Percentiles rank a stretch among this genome's conserved stretches.
phyloP scores from a whole-genome alignment of 1,140 invertebrate genomes.

The Tetramorium alpestre region DNA sequence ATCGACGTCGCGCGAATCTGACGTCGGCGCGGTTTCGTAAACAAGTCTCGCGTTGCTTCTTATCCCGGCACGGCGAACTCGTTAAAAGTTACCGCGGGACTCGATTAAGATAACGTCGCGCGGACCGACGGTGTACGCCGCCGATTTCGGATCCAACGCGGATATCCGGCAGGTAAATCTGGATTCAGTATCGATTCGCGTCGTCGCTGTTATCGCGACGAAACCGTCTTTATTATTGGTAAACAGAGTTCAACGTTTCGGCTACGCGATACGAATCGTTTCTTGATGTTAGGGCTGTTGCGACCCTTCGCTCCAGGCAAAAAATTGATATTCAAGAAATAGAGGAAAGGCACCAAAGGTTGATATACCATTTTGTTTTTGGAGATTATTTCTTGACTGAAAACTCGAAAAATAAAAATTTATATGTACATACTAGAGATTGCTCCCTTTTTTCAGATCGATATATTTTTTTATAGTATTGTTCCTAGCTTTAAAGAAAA shows the following conservation, averaged over 20 bases:
- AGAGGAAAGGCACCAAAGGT: too few relatives aligned
- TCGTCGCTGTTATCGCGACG: conserved; percentile 1
- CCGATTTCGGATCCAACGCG: neutral
- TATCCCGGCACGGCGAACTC: conserved; percentile 62
- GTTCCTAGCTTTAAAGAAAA: too few relatives aligned
- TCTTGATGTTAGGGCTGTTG: neutral
- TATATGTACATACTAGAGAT: too few relatives aligned
- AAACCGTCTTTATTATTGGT: conserved; percentile 2
- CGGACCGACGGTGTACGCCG: neutral
- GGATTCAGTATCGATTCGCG: conserved; percentile 43
- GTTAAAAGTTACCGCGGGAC: conserved; percentile 66
- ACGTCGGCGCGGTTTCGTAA: conserved; percentile 65
- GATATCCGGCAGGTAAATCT: conserved; percentile 7
- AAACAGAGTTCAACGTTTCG: conserved; percentile 1
- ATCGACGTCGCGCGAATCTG: conserved; percentile 67
- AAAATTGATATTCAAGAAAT: neutral
- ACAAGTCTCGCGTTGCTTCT: conserved; percentile 69
- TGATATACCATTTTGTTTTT: too few relatives aligned
- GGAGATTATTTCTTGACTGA: too few relatives aligned
- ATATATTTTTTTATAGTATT: too few relatives aligned
- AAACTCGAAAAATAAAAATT: too few relatives aligned
- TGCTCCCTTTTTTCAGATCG: too few relatives aligned
- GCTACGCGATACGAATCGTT: conserved; percentile 29
- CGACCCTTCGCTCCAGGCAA: neutral
- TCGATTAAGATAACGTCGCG: conserved; percentile 55